Base-by-base conservation (phyloP, 2,797 vertebrate species). In the Pangasius larnaudii region DNA sequence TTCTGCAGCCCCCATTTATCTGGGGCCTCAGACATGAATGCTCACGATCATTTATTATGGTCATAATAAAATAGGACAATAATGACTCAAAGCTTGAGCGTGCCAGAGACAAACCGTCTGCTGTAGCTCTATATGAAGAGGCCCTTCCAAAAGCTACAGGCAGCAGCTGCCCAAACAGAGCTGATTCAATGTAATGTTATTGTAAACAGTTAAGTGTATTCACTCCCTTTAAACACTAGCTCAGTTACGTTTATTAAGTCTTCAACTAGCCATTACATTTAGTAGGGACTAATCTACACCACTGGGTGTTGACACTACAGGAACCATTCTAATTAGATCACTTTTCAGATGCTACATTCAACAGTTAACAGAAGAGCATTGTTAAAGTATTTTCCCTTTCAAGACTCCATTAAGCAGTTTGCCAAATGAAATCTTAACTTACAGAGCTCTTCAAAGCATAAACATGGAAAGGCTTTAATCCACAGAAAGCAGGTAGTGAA, bases 61-160 rank as follows among this genome's bases (percentile, higher is more conserved):
- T 94, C 92, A 89, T 95, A 96, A 96, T 96, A 96, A 94, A 94
- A 95, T 94, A 89, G 94, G 93, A 96, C 94, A 94, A 92, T 94
- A 96, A 95, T 95, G 95, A 95, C 89, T 93, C 92, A 92, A 91
- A 89, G 89, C 91, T 88, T 88, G 84, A 85, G 81, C 72, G 92
- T 92, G 91, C 95, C 94, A 91, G 92, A 95, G 93, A 95, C 92
- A 94, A 97, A 96, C 91, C 22, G 89, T 94, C 95, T 94, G 89
- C 92, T 91, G 72, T 80, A 89, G 93, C 90, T 90, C 46, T n/a
- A 89, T 92, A 91, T 94, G 90, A 91, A 95, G 89, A 95, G 95
- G 95, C 91, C 93, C 93, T 95, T 95, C 95, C 95, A 94, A 94
- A 95, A 95, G 86, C 93, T 93, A 93, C 92, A 94, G 93, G 87